phyloP scores from a whole-genome alignment of 2,888 invertebrate species.

The Drosophila histrio region DNA sequence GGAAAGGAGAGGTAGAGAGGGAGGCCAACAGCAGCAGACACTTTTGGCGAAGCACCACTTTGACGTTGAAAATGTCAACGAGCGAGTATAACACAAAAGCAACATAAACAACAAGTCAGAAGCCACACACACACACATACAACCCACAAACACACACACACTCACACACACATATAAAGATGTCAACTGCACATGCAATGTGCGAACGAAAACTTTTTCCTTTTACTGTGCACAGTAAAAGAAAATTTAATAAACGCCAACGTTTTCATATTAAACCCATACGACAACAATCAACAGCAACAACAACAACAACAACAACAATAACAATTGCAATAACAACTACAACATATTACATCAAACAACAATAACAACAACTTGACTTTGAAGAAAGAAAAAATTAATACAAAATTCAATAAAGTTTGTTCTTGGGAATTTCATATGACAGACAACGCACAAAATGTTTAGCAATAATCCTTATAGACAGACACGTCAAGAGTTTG shows the following conservation, averaged over 20 bases:
- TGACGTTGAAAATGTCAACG: conserved; percentile 70
- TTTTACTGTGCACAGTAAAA: conserved; percentile 51
- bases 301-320: conserved; percentile 21
- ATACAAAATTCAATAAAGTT: conserved; percentile 75
- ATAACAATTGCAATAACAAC: conserved; percentile 35
- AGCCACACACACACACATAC: conserved; percentile 16
- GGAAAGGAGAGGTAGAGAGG: neutral
- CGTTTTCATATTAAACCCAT: conserved; percentile 68
- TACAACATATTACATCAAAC: conserved; percentile 33
- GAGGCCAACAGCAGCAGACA: conserved; percentile 46
- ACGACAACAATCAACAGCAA: conserved; percentile 44
- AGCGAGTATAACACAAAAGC: conserved; percentile 44
- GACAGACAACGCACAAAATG: conserved; percentile 41
- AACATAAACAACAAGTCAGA: conserved; percentile 39
- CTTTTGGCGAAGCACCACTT: conserved; percentile 57
- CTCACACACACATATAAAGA: conserved; percentile 57
- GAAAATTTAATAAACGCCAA: conserved; percentile 75
- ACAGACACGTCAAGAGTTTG: conserved; percentile 42
- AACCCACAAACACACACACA: conserved; percentile 10
- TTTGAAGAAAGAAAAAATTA: conserved; percentile 65
- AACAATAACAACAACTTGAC: conserved; percentile 48
- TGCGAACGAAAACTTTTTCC: conserved; percentile 59
- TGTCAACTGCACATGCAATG: conserved; percentile 76
- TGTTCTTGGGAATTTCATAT: conserved; percentile 66
- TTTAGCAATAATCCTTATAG: conserved; percentile 48